phyloP scores from a whole-genome alignment of 2,797 vertebrate species.

The Leuciscus waleckii region DNA sequence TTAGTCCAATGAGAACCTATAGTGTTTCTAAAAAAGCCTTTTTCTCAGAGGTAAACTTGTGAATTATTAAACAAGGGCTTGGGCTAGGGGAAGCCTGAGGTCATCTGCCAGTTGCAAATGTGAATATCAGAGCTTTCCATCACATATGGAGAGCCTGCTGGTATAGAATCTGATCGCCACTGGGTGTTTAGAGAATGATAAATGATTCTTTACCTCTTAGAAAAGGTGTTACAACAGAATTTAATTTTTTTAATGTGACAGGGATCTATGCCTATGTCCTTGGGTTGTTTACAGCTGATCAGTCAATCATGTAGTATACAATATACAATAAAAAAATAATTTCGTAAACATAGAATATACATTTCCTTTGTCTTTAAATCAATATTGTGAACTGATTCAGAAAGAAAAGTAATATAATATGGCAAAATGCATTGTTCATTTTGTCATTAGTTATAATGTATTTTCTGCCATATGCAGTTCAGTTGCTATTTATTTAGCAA shows the following conservation, averaged over 20 bases:
- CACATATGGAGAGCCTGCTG: constrained; percentile 42
- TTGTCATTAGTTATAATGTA: not conserved
- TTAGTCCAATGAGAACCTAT: constrained; percentile 13
- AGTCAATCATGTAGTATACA: not conserved
- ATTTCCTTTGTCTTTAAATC: not conserved
- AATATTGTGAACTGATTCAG: not conserved
- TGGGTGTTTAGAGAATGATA: constrained; percentile 60
- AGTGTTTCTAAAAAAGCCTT: constrained; percentile 40
- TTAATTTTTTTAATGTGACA: constrained; percentile 39
- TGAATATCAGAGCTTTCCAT: constrained; percentile 63
- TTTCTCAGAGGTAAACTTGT: constrained; percentile 46
- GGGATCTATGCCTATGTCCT: not conserved
- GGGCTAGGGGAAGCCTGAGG: constrained; percentile 43
- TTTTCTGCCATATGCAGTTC: not conserved
- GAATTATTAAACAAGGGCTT: constrained; percentile 57
- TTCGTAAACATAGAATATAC: not conserved
- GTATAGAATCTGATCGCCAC: constrained; percentile 22
- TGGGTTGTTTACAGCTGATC: not conserved
- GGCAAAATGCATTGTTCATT: not conserved
- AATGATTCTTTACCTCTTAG: constrained; percentile 40
- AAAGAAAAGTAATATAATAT: not conserved
- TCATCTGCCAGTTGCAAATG: constrained; percentile 32
- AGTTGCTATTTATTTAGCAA: not conserved
- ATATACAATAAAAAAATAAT: not conserved
- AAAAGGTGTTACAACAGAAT: not conserved